These are phyloP conservation scores for Antedon mediterranea DNA, from an alignment of 53 echinoderm and acorn worm species.

Conservation along the genomic window DNA sequence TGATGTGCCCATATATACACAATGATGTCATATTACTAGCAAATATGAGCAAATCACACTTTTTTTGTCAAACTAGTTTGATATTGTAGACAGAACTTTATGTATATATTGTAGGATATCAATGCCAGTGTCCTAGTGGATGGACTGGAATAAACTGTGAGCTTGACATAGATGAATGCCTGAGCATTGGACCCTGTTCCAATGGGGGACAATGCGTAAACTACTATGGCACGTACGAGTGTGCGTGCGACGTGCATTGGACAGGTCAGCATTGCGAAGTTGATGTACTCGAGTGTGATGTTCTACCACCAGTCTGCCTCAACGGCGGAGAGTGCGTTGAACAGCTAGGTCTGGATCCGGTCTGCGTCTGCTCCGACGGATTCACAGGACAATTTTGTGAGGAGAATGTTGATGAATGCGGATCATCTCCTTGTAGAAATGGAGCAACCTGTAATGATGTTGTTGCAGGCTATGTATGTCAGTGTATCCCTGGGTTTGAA, in stretches of 20 bases:
- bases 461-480: slow-evolving; percentile 51
- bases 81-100: background rate
- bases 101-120: background rate
- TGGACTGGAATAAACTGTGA: slow-evolving; percentile 8
- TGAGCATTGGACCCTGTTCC: background rate
- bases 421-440: slow-evolving; percentile 59
- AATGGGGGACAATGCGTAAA: slow-evolving; percentile 7
- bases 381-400: slow-evolving; percentile 67
- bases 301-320: slow-evolving; percentile 39
- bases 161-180: slow-evolving; percentile 8
- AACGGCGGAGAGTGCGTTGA: slow-evolving; percentile 69
- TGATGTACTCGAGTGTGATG: slow-evolving; percentile 52
- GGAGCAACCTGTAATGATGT: slow-evolving; percentile 63
- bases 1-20: no score
- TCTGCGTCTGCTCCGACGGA: slow-evolving; percentile 45
- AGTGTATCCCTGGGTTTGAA: slow-evolving; percentile 51
- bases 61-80: no score
- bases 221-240: slow-evolving; percentile 43
- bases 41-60: no score
- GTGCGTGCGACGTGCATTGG: slow-evolving; percentile 46
- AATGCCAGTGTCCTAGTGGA: background rate
- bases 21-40: no score
- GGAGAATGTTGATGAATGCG: slow-evolving; percentile 57
- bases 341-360: slow-evolving; percentile 42
- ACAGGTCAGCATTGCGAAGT: slow-evolving; percentile 45